These are phyloP conservation scores for Dryococelus australis DNA, from an alignment of 2,888 invertebrate genomes.

Conservation along the genomic window DNA sequence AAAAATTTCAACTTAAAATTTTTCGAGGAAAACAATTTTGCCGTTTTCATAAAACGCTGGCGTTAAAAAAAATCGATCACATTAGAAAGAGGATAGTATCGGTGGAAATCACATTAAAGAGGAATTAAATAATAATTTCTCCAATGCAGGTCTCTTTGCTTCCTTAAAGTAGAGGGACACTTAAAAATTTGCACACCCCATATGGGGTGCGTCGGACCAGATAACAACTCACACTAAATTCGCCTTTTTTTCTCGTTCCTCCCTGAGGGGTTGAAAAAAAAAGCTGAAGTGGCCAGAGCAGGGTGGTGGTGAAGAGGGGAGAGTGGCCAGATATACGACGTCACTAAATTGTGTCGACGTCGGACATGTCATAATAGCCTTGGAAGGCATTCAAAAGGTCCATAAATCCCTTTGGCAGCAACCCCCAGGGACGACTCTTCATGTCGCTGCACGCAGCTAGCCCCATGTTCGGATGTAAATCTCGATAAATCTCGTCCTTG, in stretches of 20 bases:
- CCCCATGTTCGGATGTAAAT: background rate
- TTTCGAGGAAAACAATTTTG: too few species aligned
- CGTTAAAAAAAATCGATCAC: too few species aligned
- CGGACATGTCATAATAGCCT: constrained; percentile 3
- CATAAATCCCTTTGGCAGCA: background rate
- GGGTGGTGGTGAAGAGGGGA: background rate
- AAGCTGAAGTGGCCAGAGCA: background rate
- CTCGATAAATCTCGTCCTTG: background rate
- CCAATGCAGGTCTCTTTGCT: too few species aligned
- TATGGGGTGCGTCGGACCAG: background rate
- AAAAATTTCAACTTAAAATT: too few species aligned
- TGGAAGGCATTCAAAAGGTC: constrained; percentile 2
- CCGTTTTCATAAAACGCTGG: too few species aligned
- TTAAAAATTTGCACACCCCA: too few species aligned
- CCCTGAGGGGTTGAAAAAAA: background rate
- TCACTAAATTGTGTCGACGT: background rate
- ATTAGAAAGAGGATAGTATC: too few species aligned
- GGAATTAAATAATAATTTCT: too few species aligned
- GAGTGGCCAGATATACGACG: background rate
- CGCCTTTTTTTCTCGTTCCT: background rate
- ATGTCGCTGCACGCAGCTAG: background rate
- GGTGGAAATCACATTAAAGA: too few species aligned
- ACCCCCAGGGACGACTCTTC: background rate
- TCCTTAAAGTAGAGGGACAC: too few species aligned
- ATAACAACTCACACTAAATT: background rate